Evolutionary conservation across 2,888 invertebrate genomes (phyloP).

Genomic region (Adelognathus sp.): DNA sequence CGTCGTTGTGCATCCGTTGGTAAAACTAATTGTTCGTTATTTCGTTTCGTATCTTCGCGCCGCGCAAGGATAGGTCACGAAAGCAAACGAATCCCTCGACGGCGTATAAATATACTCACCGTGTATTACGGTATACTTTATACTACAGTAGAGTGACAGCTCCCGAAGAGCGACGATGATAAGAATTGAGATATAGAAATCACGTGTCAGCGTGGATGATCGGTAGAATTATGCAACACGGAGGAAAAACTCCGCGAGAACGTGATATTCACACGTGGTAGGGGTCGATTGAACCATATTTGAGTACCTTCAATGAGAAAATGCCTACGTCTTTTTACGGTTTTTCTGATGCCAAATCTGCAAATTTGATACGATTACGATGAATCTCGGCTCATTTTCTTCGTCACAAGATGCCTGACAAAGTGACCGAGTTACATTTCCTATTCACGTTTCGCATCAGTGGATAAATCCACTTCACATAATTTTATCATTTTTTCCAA

Average conservation of each 20-base stretch:
- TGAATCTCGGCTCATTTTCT: no score
- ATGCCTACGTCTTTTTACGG: no score
- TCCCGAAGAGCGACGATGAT: not conserved
- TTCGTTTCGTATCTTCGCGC: not conserved
- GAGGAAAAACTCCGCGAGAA: not conserved
- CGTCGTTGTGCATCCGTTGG: not conserved
- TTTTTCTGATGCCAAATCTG: no score
- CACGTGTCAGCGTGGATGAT: constrained; percentile 19
- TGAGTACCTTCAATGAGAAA: no score
- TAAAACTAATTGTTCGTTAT: constrained; percentile 41
- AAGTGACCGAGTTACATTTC: no score
- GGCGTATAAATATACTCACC: constrained; percentile 4
- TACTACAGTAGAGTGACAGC: constrained; percentile 1
- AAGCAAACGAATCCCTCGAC: constrained; percentile 39
- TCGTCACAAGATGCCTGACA: no score
- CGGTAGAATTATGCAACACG: constrained; percentile 7
- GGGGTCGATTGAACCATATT: not conserved
- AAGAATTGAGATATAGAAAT: constrained; percentile 24
- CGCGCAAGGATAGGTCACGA: constrained; percentile 32
- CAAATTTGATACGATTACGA: no score
- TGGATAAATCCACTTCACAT: no score
- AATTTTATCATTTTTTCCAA: no score
- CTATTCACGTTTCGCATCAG: no score
- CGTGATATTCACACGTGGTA: not conserved
- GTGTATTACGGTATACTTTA: constrained; percentile 9